Base-by-base conservation (phyloP, 1,140 invertebrate genomes). In the Scylla paramamosain region DNA sequence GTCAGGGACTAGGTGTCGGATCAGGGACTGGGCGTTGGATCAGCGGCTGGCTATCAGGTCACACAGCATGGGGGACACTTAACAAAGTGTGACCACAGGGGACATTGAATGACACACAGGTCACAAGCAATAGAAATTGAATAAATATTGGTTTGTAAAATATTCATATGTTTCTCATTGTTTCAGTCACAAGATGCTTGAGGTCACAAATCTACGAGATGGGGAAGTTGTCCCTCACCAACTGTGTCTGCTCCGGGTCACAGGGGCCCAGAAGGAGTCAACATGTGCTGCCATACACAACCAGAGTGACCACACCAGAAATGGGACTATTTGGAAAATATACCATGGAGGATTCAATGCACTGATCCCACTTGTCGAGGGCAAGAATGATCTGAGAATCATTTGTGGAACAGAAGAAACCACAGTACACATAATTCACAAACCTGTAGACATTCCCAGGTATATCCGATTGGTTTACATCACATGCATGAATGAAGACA, bases 401-500 rank as follows among this genome's bases (percentile, higher is more conserved):
- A 95, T 95, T 28, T 95, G 94, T 95, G 94, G 94, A 52, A 95
- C 94, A 67, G 91, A 95, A 59, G 94, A 95, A 67, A 29, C 91
- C 32, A 46, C 94, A 8, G 88, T 95, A 67, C 90, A 95, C 29
- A 87, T 94, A 31, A 84, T 84, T 6, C 96, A 96, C 59, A 87
- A 94, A 12, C 96, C 96, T 14, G 31, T 96, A 2, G 48, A 95
- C n/a, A 93, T 84, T 89, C 77, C 96, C 32, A 93, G 94, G 91
- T 97, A 97, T 96, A 97, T 97, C 31, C 96, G 97, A 25, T 97
- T 97, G 31, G 96, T 97, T 25, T 97, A 97, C 93, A 97, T 97
- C 32, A 96, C 97, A 46, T 97, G 97, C 94, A 31, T 95, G 20
- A 95, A 98, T 96, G 98, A 98, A 97, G 98, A 98, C 20, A 97